Evolutionary conservation across 2,113 vertebrate species (phyloP).

Genomic region (Oxygymnocypris stewartii): DNA sequence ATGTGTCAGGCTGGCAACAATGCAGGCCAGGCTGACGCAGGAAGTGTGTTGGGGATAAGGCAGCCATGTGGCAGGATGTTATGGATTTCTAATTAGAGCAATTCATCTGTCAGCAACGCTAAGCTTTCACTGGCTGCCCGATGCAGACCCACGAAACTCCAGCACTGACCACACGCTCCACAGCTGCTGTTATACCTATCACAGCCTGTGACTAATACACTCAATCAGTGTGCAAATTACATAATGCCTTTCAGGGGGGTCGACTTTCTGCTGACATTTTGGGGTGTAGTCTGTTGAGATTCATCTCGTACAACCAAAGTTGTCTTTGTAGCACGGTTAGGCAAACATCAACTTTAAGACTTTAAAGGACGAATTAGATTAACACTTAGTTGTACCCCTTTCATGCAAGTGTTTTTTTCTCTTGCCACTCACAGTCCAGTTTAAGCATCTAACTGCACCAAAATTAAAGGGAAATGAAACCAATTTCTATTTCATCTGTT

Average conservation of each 20-base stretch:
- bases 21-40: slow-evolving; percentile 87
- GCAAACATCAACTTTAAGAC: not conserved
- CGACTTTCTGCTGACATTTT: not conserved
- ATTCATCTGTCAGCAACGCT: slow-evolving; percentile 99
- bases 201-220: slow-evolving; percentile 35
- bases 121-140: slow-evolving; percentile 86
- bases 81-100: slow-evolving; percentile 99
- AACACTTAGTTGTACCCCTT: not conserved
- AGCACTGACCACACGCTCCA: slow-evolving; percentile 22
- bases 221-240: slow-evolving; percentile 21
- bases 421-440: not conserved
- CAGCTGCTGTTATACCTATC: slow-evolving; percentile 42
- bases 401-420: not conserved
- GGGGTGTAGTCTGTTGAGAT: not conserved
- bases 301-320: not conserved
- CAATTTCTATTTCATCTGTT: too few species aligned
- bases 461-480: not conserved
- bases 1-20: slow-evolving; percentile 48
- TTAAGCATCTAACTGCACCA: not conserved
- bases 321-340: not conserved
- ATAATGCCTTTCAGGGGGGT: not conserved
- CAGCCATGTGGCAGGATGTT: slow-evolving; percentile 99
- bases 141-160: slow-evolving; percentile 43
- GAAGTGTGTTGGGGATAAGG: slow-evolving; percentile 98
- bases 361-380: not conserved